Evolutionary conservation across 2,888 invertebrate genomes (phyloP), one percentile per base, ranked within the genome.

Genomic region (Stenodema calcarata): DNA sequence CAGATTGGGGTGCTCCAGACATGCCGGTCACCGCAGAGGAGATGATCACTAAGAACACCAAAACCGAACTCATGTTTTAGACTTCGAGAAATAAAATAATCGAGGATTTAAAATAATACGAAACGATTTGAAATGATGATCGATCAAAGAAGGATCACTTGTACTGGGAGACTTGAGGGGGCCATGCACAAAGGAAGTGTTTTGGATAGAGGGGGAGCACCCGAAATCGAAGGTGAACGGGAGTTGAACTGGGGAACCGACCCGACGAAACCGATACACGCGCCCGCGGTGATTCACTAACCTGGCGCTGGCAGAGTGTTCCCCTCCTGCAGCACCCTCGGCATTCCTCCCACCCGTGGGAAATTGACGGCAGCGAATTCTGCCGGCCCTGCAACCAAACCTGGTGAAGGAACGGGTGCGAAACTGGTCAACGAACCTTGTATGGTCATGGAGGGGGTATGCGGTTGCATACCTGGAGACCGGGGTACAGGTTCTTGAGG

Each of bases 221-320:
- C 73, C 35, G 73, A 35, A 41, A 73, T 30, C 73, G 73, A 73
- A 73, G 73, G 73, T 73, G 73, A 73, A 41, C 73, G 73, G 62
- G 62, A 62, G 62, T 62, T 23, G 18, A 35, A 18, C n/a, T 73
- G 35, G 11, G 73, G 73, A 73, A 35, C 2, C 35, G 62, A 23
- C 18, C 23, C 23, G n/a, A 11, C 23, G 23, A 16, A 12, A 16
- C 73, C n/a, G 41, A 73, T 30, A 73, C 73, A 11, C n/a, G 35
- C 73, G 73, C 73, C 35, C 73, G 73, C 73, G 73, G 73, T 73
- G 73, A 73, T 73, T 73, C 73, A 73, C 73, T 73, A 35, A 73
- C 73, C 73, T 73, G 73, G 73, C 73, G 73, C 23, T 62, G 50
- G 50, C n/a, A 4, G n/a, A 50, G 50, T 14, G 6, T 12, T 47